A percentile compares a stretch with the other conserved stretches of the same genome.
phyloP scores from a whole-genome alignment of 2,797 vertebrate species.

The Gorsachius magnificus region DNA sequence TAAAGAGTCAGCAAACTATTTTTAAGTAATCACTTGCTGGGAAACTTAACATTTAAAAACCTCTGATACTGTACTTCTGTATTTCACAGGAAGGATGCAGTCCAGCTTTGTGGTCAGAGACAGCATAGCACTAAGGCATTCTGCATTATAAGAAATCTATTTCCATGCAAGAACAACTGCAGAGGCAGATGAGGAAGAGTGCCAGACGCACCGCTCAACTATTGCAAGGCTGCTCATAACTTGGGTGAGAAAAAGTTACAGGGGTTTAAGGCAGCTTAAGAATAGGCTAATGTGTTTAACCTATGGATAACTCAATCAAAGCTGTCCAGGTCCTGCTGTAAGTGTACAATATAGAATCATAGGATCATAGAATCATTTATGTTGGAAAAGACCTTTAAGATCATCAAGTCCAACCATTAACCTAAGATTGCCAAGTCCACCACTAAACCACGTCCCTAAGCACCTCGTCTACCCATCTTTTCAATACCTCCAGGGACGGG shows the following conservation, averaged over 20 bases:
- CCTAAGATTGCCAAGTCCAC: too few species aligned
- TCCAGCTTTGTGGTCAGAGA: neutral
- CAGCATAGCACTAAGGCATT: neutral
- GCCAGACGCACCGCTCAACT: neutral
- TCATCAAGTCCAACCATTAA: too few species aligned
- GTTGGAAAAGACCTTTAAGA: too few species aligned
- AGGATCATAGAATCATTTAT: too few species aligned
- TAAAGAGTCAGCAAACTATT: neutral
- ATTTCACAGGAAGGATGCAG: neutral
- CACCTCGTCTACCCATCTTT: too few species aligned
- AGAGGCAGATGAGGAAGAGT: neutral
- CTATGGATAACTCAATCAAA: neutral
- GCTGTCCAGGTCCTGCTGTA: neutral
- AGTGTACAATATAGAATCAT: neutral
- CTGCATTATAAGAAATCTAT: neutral
- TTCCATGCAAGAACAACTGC: neutral
- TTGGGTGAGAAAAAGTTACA: neutral
- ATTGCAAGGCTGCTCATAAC: neutral
- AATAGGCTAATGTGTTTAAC: neutral
- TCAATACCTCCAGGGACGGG: too few species aligned
- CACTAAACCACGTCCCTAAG: too few species aligned
- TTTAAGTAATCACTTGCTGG: neutral
- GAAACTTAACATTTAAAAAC: neutral
- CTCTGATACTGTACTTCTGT: neutral
- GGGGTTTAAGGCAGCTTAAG: neutral